Evolutionary conservation across 2,113 vertebrate genomes (phyloP).

Genomic region (Syrrhaptes paradoxus): DNA sequence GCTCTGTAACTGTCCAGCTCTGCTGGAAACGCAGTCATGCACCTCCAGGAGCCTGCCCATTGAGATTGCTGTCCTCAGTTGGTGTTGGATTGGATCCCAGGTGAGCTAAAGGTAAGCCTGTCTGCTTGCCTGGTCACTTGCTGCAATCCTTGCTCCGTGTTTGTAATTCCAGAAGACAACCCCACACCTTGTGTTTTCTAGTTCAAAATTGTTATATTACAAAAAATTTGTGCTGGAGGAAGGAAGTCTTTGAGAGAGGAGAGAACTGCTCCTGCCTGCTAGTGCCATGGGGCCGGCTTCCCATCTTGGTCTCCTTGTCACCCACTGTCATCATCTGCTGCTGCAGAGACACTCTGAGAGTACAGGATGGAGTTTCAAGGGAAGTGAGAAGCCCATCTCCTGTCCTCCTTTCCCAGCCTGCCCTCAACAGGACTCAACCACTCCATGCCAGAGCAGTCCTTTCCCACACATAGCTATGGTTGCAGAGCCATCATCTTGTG

Average conservation of each 20-base stretch:
- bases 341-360: not conserved
- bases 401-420: not conserved
- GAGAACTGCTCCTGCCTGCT: not conserved
- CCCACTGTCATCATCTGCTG: not conserved
- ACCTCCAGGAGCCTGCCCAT: not conserved
- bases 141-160: not conserved
- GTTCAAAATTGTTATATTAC: not conserved
- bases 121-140: not conserved
- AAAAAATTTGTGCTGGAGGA: not conserved
- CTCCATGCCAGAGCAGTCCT: fast-evolving
- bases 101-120: not conserved
- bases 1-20: not conserved
- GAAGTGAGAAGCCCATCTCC: not conserved
- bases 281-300: not conserved
- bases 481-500: not conserved
- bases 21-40: not conserved
- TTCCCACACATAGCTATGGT: not conserved
- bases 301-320: fast-evolving
- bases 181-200: not conserved
- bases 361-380: not conserved
- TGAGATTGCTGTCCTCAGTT: not conserved
- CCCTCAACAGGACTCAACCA: fast-evolving
- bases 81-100: not conserved
- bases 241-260: not conserved
- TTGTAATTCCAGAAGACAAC: not conserved